Base-by-base conservation (phyloP, 2,888 invertebrate species). In the Corbicula japonica region DNA sequence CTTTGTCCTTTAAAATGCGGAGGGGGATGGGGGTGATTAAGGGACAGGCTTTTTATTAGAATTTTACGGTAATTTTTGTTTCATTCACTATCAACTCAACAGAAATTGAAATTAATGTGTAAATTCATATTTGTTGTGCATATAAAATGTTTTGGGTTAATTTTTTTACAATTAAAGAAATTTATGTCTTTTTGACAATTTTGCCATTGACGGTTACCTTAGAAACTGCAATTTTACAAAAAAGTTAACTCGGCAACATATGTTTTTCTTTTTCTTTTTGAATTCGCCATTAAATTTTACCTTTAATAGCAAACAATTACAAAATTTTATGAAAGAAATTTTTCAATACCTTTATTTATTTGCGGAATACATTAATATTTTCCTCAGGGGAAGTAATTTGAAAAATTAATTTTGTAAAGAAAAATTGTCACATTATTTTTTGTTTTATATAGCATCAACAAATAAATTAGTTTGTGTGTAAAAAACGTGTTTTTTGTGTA, bases 401-500 rank as follows among this genome's bases (percentile, higher is more conserved):
- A 41, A 41, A 41, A 41, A 41, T 6, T 48, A n/a, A 48, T 48
- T 48, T 48, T 48, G 48, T 48, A 48, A 23, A 6, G 48, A 48
- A 48, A 54, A 21, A 54, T 54, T 26, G 15, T 54, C 54, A 21
- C 21, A 26, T 54, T 54, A 54, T 54, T 54, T 23, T 54, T 26
- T 21, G 23, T 54, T 54, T 26, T 28, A 54, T 54, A 54, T 8
- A 54, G 54, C 30, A 54, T 54, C 54, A 54, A 54, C 15, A 54
- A 8, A 23, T 54, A 54, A 54, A 54, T 6, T 26, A 21, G 23
- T 54, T 54, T 54, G 23, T 54, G 54, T 54, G 8, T 54, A 54
- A 54, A 54, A 23, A 21, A 15, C 54, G 41, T 54, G 54, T 54
- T 54, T 54, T 15, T 54, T 54, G 54, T 54, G 15, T 54, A 54